Base-by-base conservation (phyloP, 2,797 vertebrate genomes). In the Gallinago stenura region DNA sequence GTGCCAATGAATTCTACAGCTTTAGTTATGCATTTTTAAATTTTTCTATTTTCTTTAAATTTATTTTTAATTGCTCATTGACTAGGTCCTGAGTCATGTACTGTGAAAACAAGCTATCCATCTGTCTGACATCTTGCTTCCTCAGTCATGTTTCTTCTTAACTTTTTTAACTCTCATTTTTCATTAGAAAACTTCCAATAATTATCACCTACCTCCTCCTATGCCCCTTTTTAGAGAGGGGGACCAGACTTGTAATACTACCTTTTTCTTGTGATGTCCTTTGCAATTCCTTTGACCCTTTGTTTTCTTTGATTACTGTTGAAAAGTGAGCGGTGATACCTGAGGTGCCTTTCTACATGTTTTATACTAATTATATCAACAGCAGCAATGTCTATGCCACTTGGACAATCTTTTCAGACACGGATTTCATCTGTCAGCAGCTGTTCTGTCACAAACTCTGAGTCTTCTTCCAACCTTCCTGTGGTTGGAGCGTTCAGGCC, bases 11-110 rank as follows among this genome's bases (percentile, higher is more conserved):
- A 61, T 78, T 78, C n/a, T 41, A 61, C 46, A 85, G 39, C 26
- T 79, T 92, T 70, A 50, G n/a, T 89, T 83, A 80, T 33, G 25
- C 30, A 56, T 76, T 92, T 83, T n/a, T 9, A 9, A 83, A 14
- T 31, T 62, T 93, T 87, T 51, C 19, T 73, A 19, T 71, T 89
- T 46, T 12, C 43, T 77, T 78, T 28, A 80, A 64, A 75, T 86
- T 90, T 75, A 64, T 78, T 86, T 83, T 81, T 83, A 83, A 46
- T 89, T 75, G 28, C 46, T 87, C 9, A 31, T 37, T 70, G 70
- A 87, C 51, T 58, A 75, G 7, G 37, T 77, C 64, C n/a, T 64
- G 22, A 70, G 54, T 60, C 41, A 83, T 11, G 10, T 80, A 56
- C 53, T 60, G 25, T 69, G 61, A 87, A 94, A 95, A 31, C 18